Conservation (phyloP, 2,888 invertebrate genomes). For the Ceraclea dissimilis region DNA sequence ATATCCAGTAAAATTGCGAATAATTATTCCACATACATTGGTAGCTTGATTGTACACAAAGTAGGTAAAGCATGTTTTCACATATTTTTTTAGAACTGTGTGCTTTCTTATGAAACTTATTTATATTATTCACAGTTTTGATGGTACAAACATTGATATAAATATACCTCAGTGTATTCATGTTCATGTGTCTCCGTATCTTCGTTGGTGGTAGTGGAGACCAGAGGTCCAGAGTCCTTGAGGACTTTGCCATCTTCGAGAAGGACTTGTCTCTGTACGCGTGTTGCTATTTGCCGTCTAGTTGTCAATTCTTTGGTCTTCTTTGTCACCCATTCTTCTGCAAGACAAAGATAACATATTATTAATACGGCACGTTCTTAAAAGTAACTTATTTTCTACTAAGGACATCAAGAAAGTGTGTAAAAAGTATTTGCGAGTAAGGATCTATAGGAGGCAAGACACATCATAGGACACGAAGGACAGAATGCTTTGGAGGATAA, state of each 20-base stretch:
- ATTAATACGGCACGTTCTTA: not conserved
- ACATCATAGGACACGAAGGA: too few relatives aligned
- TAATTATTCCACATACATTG: too few relatives aligned
- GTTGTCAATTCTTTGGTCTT: constrained; percentile 86
- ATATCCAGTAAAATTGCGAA: too few relatives aligned
- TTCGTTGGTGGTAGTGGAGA: constrained; percentile 86
- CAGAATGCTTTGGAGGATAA: too few relatives aligned
- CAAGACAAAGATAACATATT: constrained; percentile 32
- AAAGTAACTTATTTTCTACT: not conserved
- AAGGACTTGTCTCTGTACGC: constrained; percentile 81
- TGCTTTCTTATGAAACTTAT: too few relatives aligned
- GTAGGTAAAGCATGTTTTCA: too few relatives aligned
- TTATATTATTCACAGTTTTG: too few relatives aligned
- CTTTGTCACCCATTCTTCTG: constrained; percentile 91
- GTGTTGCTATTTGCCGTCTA: constrained; percentile 83
- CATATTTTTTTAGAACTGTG: too few relatives aligned
- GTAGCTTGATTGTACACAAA: too few relatives aligned
- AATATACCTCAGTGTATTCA: constrained; percentile 80
- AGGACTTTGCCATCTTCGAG: constrained; percentile 87
- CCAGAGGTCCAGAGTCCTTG: constrained; percentile 82
- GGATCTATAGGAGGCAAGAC: too few relatives aligned
- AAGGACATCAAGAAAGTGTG: not conserved
- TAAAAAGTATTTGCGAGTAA: not conserved
- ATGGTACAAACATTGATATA: too few relatives aligned
- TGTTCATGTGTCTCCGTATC: constrained; percentile 85